Evolutionary conservation across 2,113 vertebrate species (phyloP).

Genomic region (Syngnathus scovelli): DNA sequence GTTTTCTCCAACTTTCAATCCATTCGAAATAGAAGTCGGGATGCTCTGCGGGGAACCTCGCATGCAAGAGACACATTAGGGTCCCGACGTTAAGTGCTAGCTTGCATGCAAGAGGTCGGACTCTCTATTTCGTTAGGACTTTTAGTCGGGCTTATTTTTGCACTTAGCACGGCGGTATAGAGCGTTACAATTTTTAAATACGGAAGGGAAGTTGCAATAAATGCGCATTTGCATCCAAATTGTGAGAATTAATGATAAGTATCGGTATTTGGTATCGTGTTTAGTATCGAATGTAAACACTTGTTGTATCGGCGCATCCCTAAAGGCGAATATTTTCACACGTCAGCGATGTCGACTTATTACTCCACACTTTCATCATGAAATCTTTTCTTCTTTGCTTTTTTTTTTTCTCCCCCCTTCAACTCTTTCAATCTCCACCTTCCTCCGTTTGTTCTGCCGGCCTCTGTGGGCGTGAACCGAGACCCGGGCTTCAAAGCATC

Average conservation of each 20-base stretch:
- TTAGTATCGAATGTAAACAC: too few relatives aligned
- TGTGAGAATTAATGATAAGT: background rate
- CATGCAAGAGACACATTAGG: slow-evolving; percentile 20
- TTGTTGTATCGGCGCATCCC: too few relatives aligned
- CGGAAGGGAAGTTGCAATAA: background rate
- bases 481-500: slow-evolving; percentile 56
- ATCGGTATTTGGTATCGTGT: too few relatives aligned
- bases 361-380: background rate
- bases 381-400: background rate
- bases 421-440: background rate
- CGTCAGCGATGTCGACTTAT: background rate
- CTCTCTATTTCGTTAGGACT: background rate
- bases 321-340: background rate
- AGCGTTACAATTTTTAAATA: background rate
- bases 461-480: slow-evolving; percentile 27
- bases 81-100: slow-evolving; percentile 21
- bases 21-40: slow-evolving; percentile 17
- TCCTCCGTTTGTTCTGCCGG: slow-evolving; percentile 18
- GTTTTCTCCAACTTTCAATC: slow-evolving; percentile 7
- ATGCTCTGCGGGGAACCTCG: slow-evolving; percentile 17
- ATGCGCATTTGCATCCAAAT: background rate
- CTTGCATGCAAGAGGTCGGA: slow-evolving; percentile 11
- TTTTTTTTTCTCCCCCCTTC: background rate
- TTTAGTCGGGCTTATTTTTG: background rate
- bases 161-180: background rate